Base-by-base conservation (phyloP, 23 tunicate genomes). In the Ascidia mentula region DNA sequence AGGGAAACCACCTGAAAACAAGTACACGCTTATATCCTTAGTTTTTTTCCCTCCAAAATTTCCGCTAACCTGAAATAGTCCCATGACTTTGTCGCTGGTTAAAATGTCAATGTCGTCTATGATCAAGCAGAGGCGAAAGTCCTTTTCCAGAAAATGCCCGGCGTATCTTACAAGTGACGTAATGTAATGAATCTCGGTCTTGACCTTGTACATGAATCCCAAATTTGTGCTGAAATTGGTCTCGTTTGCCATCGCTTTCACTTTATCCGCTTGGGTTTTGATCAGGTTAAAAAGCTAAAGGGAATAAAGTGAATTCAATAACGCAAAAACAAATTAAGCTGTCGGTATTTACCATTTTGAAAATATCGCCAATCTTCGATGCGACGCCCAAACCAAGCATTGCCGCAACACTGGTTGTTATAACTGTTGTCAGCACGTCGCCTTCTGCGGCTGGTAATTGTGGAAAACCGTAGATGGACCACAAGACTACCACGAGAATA, bases 71-170 rank as follows among this genome's bases (percentile, higher is more conserved):
- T 86, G 82, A 79, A 86, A 86, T 12, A 86, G 75, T 1, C 74
- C 46, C 84, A 78, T 86, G 6, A 79, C 46, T 74, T 79, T 82
- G 6, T 73, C 53, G 42, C 79, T 86, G 36, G 73, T 35, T 13
- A 86, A 45, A 31, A 86, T 38, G 74, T 86, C 90, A 13, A 86
- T 46, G 46, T 86, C 90, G 36, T 86, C 90, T 22, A 86, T 86
- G 8, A 86, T 79, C 59, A 86, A 15, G 33, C 90, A 86, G 6
- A 86, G 46, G 4, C 74, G 75, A 40, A 86, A 13, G 32, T 86
- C 72, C 37, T 79, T 77, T 34, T 86, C 37, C 39, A 86, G 74
- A 34, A 86, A 45, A 8, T 79, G 22, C 17, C 77, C 61, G 45
- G 72, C 46, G 80, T 86, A 86, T 20, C 78, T 84, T 12, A 86